Percentiles rank a stretch among this genome's conserved stretches.
These are phyloP conservation scores for Moxostoma hubbsi DNA, from an alignment of 2,797 vertebrate species.

Conservation along the genomic window DNA sequence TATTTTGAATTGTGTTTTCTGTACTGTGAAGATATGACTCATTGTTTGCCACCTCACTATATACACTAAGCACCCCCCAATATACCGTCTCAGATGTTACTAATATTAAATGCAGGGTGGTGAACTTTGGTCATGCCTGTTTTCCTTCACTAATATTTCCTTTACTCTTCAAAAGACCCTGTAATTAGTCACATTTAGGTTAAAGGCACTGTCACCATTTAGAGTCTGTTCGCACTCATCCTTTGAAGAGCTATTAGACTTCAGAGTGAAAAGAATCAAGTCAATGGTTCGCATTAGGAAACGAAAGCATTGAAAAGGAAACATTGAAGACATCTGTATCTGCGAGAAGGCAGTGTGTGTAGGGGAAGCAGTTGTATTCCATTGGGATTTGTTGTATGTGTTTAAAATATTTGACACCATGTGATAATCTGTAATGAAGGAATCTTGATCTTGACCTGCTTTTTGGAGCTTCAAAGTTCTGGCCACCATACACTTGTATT, in stretches of 20 bases:
- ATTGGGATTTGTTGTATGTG: neutral
- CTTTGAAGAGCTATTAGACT: neutral
- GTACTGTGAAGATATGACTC: slow-evolving; percentile 28
- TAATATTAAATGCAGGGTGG: neutral
- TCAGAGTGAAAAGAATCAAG: neutral
- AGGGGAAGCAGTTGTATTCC: neutral
- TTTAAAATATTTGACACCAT: neutral
- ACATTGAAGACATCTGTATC: neutral
- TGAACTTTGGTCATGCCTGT: slow-evolving; percentile 12
- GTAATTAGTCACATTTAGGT: neutral
- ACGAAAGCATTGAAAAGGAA: neutral
- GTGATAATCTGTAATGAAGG: no score
- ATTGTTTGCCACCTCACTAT: slow-evolving; percentile 24
- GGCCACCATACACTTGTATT: no score
- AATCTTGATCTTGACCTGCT: no score
- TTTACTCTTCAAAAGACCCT: neutral
- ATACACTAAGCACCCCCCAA: neutral
- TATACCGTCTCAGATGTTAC: slow-evolving; percentile 2
- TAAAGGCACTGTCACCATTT: neutral
- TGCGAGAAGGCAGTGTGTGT: neutral
- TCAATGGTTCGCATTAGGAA: neutral
- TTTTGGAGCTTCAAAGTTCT: no score
- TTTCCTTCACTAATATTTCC: slow-evolving; percentile 3
- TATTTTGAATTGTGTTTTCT: neutral
- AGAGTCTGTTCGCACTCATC: neutral